Evolutionary conservation across 2,888 invertebrate species (phyloP).

Genomic region (Beris chalybata): DNA sequence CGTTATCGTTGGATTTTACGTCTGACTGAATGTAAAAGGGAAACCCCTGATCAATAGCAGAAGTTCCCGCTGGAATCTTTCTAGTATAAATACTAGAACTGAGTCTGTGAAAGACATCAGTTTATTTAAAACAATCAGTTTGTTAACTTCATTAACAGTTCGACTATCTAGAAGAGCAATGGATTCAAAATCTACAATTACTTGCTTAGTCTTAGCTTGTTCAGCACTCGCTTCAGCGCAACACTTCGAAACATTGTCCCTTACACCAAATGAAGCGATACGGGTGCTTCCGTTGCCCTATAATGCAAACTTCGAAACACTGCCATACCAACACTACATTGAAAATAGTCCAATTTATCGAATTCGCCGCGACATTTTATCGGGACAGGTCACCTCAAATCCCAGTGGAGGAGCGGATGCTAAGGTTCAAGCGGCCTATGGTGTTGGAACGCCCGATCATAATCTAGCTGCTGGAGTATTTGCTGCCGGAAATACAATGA

Average conservation of each 20-base stretch:
- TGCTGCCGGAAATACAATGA: slow-evolving; percentile 43
- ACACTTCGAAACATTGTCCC: background rate
- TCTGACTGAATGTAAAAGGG: too few species aligned
- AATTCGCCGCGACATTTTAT: slow-evolving; percentile 3
- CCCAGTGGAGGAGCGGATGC: slow-evolving; percentile 44
- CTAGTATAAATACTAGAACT: too few species aligned
- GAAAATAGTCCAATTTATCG: background rate
- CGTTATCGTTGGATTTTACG: too few species aligned
- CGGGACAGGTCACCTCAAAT: slow-evolving; percentile 41
- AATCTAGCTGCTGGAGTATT: slow-evolving; percentile 46
- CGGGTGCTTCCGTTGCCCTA: background rate
- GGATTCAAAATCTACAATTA: background rate
- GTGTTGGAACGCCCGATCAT: slow-evolving; percentile 41
- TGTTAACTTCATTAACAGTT: too few species aligned
- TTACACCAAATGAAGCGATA: background rate
- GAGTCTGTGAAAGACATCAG: too few species aligned
- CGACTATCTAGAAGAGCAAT: background rate
- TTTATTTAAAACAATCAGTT: too few species aligned
- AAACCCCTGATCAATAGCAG: too few species aligned
- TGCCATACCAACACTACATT: background rate
- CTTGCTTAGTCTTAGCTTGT: slow-evolving; percentile 5
- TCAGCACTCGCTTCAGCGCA: background rate
- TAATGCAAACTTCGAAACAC: background rate
- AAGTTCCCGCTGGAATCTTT: too few species aligned
- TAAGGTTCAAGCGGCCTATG: slow-evolving; percentile 39